Conservation (phyloP, 1,140 invertebrate species). For the Aethina tumida region DNA sequence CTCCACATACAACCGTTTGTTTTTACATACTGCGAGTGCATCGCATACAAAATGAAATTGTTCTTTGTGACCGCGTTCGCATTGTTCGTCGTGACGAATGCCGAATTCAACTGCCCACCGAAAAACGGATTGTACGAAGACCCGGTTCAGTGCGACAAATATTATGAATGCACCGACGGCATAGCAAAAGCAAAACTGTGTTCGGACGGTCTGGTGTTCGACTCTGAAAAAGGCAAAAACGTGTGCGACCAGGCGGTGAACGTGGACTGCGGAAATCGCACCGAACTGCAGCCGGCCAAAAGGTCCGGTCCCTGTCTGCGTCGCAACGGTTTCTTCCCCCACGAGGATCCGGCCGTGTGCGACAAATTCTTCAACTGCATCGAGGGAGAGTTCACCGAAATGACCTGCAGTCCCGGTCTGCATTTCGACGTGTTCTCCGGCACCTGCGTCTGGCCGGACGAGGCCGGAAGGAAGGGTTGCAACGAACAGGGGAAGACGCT, state of each 20-base stretch:
- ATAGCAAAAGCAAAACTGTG: conserved; percentile 58
- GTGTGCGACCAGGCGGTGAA: conserved; percentile 68
- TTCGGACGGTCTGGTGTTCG: conserved; percentile 72
- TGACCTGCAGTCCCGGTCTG: conserved; percentile 64
- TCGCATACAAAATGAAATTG: too few relatives aligned
- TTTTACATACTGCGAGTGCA: conserved; percentile 6
- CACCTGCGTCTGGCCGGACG: conserved; percentile 62
- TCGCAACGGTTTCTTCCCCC: conserved; percentile 68
- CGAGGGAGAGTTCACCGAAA: conserved; percentile 54
- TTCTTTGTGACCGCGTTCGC: too few relatives aligned
- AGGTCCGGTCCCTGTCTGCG: conserved; percentile 60
- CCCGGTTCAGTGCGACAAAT: conserved; percentile 67
- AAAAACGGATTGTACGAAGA: conserved; percentile 67
- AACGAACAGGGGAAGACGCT: conserved; percentile 49
- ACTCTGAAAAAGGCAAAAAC: conserved; percentile 59
- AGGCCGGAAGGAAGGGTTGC: conserved; percentile 49
- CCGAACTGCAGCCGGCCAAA: conserved; percentile 59
- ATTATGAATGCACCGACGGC: conserved; percentile 61
- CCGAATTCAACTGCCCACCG: conserved; percentile 60
- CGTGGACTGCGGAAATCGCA: conserved; percentile 67
- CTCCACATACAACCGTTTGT: too few relatives aligned
- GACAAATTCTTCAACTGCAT: conserved; percentile 76
- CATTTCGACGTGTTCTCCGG: conserved; percentile 64
- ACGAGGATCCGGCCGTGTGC: conserved; percentile 64
- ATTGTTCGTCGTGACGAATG: too few relatives aligned